These are phyloP conservation scores for Malacoctenus gilli DNA, from an alignment of 2,797 vertebrate genomes.

Conservation along the genomic window DNA sequence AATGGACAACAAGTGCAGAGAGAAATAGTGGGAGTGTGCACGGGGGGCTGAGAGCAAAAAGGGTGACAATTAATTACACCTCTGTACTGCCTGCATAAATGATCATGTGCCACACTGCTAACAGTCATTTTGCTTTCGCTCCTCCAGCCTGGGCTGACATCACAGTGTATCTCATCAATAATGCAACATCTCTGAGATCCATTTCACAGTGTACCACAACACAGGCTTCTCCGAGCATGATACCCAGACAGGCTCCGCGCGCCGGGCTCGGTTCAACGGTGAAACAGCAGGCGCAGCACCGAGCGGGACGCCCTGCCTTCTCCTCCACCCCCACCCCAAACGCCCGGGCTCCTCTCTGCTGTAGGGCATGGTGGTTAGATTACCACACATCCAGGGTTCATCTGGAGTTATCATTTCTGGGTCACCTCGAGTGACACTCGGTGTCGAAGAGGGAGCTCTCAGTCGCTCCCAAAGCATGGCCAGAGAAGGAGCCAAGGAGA, in stretches of 20 bases:
- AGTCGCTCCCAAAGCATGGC: conserved; percentile 55
- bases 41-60: conserved; percentile 50
- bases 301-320: conserved; percentile 25
- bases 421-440: conserved; percentile 75
- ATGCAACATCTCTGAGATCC: conserved; percentile 74
- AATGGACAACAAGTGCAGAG: conserved; percentile 50
- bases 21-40: conserved; percentile 44
- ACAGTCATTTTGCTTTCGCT: conserved; percentile 75
- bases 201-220: conserved; percentile 66
- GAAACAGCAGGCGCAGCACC: conserved; percentile 37
- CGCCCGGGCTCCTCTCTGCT: conserved; percentile 48
- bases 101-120: conserved; percentile 66
- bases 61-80: conserved; percentile 72
- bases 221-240: conserved; percentile 49
- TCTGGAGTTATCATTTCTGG: conserved; percentile 77
- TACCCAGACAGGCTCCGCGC: conserved; percentile 47
- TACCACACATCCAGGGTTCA: conserved; percentile 74
- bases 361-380: conserved; percentile 64
- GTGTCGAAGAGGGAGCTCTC: conserved; percentile 58
- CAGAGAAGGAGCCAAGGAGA: conserved; percentile 38
- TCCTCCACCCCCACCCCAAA: no score
- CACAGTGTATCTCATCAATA: conserved; percentile 80
- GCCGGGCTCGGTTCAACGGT: conserved; percentile 28
- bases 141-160: conserved; percentile 77
- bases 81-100: conserved; percentile 66